phyloP scores from a whole-genome alignment of 2,888 invertebrate species.

The Latrodectus hesperus region DNA sequence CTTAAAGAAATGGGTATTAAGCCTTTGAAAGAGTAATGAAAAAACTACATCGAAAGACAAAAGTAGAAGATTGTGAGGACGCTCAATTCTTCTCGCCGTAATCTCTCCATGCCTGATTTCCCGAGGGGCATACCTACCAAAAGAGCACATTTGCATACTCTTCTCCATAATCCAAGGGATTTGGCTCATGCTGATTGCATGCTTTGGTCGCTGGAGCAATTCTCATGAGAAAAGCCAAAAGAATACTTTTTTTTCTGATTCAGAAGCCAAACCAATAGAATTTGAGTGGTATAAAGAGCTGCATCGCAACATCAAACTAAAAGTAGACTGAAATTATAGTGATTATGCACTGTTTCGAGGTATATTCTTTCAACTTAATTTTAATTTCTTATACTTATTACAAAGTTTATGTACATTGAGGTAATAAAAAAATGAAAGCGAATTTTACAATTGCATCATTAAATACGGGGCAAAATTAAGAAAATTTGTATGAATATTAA shows the following conservation, averaged over 20 bases:
- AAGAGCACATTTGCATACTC: slow-evolving; percentile 60
- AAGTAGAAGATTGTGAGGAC: not conserved
- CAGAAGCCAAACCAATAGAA: not conserved
- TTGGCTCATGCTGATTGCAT: slow-evolving; percentile 55
- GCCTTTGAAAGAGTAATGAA: slow-evolving; percentile 24
- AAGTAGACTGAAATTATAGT: no score
- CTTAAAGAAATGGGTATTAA: slow-evolving; percentile 46
- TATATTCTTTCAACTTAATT: no score
- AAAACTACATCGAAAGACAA: slow-evolving; percentile 1
- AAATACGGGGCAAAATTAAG: no score
- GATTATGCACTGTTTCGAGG: no score
- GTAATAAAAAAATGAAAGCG: no score
- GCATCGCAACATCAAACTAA: no score
- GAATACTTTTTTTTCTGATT: not conserved
- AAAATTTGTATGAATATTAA: no score
- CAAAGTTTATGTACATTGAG: no score
- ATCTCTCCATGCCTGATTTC: slow-evolving; percentile 62
- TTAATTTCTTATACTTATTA: no score
- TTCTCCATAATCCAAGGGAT: slow-evolving; percentile 53
- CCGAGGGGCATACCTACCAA: slow-evolving; percentile 53
- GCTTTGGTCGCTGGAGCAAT: slow-evolving; percentile 4
- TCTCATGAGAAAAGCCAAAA: slow-evolving; percentile 32
- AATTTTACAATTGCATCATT: no score
- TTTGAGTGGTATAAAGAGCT: no score
- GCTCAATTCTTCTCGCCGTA: slow-evolving; percentile 17